Conservation (phyloP, 2,113 vertebrate genomes). For the Tragelaphus imberbis region DNA sequence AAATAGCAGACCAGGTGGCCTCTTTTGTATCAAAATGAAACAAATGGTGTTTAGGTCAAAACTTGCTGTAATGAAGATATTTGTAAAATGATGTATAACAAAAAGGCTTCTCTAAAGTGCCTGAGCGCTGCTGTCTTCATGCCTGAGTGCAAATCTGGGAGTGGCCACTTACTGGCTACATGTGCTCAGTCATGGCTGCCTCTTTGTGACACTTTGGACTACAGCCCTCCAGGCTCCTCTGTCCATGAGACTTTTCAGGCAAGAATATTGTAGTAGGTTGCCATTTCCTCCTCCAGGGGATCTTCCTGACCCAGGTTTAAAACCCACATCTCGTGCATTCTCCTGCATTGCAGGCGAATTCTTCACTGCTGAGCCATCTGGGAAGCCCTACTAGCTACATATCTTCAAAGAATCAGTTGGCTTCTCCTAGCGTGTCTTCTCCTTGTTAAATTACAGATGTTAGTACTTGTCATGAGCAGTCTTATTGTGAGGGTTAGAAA, state of each 20-base stretch:
- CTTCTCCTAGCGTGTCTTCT: background rate
- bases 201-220: background rate
- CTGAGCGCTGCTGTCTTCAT: background rate
- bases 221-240: background rate
- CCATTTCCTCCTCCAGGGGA: background rate
- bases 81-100: background rate
- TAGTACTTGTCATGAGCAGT: background rate
- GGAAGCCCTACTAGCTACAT: background rate
- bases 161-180: background rate
- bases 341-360: background rate
- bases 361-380: background rate
- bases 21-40: background rate
- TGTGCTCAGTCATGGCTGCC: background rate
- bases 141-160: background rate
- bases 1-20: background rate
- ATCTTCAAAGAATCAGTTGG: background rate
- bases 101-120: background rate
- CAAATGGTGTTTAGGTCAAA: background rate
- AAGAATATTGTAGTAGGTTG: background rate
- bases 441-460: background rate
- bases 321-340: background rate
- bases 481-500: background rate
- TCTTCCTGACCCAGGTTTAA: background rate
- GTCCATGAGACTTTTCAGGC: background rate
- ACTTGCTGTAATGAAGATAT: background rate